phyloP scores from a whole-genome alignment of 2,888 invertebrate genomes.

The Dioctria linearis region DNA sequence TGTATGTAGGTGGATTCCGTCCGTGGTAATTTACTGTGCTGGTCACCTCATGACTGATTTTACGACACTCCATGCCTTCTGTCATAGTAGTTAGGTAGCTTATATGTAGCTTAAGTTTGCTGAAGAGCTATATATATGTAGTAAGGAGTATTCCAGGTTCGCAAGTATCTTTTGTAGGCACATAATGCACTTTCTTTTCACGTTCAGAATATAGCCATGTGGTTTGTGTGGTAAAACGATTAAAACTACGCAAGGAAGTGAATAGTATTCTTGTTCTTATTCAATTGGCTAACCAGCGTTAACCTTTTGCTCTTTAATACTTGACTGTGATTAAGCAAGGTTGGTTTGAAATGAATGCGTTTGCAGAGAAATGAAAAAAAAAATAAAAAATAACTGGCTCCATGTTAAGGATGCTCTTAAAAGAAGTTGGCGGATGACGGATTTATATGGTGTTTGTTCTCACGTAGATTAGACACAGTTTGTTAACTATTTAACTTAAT shows the following conservation, averaged over 20 bases:
- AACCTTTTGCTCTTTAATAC: conserved; percentile 50
- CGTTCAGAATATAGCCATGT: not conserved
- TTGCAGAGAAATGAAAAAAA: not conserved
- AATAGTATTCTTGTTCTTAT: conserved; percentile 37
- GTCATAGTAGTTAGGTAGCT: conserved; percentile 53
- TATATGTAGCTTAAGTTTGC: not conserved
- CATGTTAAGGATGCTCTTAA: conserved; percentile 17
- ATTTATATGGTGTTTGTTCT: conserved; percentile 51
- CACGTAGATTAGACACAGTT: conserved; percentile 50
- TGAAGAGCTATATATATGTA: not conserved
- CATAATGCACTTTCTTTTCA: conserved; percentile 47
- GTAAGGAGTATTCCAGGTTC: conserved; percentile 2
- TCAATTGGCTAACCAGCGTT: conserved; percentile 45
- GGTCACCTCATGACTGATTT: conserved; percentile 58
- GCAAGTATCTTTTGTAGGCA: conserved; percentile 37
- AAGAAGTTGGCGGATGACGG: conserved; percentile 45
- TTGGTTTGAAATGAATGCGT: conserved; percentile 32
- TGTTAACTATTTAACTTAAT: conserved; percentile 42
- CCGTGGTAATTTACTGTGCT: conserved; percentile 51
- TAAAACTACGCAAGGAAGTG: conserved; percentile 35
- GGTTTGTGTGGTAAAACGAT: conserved; percentile 35
- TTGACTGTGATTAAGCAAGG: conserved; percentile 39
- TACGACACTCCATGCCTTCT: conserved; percentile 57
- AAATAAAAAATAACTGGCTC: not conserved
- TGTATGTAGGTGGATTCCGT: conserved; percentile 56